Base-by-base conservation (phyloP, 1,140 invertebrate genomes). In the Liolophura sinensis region DNA sequence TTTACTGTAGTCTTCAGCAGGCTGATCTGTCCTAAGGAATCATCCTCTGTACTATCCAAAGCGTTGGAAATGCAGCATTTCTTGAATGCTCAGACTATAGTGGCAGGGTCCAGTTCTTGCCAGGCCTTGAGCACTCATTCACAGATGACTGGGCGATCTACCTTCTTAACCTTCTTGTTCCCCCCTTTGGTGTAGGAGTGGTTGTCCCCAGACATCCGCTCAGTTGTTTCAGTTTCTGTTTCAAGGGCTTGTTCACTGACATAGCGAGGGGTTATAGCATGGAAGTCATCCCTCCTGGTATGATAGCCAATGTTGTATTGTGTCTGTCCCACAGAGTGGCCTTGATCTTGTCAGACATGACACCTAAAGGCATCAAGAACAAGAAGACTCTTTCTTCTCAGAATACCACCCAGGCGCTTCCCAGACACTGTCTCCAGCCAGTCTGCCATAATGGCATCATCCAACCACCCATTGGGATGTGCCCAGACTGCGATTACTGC, bases 391-490 rank as follows among this genome's bases (percentile, higher is more conserved):
- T 58, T 68, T 24, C 20, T 27, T 14, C 22, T 46, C 20, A n/a
- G 52, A 40, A 68, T 56, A 22, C 61, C 60, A n/a, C 50, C 65
- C 15, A 63, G 54, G 25, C 60, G 55, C 20, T 70, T 60, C 4
- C 46, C 18, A 20, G 5, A 67, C 3, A 46, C 59, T 50, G 70
- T 61, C 22, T 64, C 48, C 6, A 77, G 54, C 71, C 74, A 78
- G 54, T 69, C 60, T 11, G 40, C 62, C 56, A 75, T 70, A 16
- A 71, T 52, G 25, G 64, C 52, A 40, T 78, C 66, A 46, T 77
- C 60, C 73, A 79, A 75, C 74, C 76, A 80, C 59, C 71, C 76
- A 61, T 79, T 79, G 6, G 54, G 25, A 50, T 71, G 73, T 7
- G 61, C 61, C 14, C 63, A 46, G 1, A 74, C 56, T 20, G 65